A percentile compares a stretch with the other conserved stretches of the same genome.
These are phyloP conservation scores for Neopipo cinnamomea DNA, from an alignment of 2,113 vertebrate species.

Conservation along the genomic window DNA sequence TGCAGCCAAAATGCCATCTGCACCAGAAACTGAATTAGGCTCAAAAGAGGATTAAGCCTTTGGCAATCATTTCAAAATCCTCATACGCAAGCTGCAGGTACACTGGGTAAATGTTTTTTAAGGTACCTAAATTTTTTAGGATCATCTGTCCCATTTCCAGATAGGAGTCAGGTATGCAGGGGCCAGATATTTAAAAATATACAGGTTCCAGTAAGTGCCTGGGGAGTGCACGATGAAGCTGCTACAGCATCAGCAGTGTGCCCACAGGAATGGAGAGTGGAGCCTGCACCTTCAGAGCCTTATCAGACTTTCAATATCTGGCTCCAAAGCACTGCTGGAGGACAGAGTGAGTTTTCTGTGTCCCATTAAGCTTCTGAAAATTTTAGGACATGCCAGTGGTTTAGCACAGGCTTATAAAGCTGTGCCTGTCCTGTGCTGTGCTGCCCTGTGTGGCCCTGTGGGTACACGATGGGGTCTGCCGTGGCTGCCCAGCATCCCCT, in stretches of 20 bases:
- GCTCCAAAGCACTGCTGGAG: background rate
- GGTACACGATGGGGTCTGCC: fast-evolving
- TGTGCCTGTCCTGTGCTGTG: fast-evolving
- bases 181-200: background rate
- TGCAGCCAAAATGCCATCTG: background rate
- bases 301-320: background rate
- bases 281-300: background rate
- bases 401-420: background rate
- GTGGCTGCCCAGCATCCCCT: background rate
- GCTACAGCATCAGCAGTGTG: background rate
- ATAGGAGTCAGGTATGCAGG: background rate
- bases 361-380: background rate
- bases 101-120: background rate
- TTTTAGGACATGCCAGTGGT: background rate
- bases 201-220: background rate
- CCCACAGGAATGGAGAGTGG: background rate
- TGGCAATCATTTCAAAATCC: background rate
- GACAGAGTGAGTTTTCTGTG: background rate
- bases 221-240: background rate
- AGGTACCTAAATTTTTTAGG: background rate
- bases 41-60: background rate
- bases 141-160: background rate
- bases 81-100: background rate
- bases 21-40: background rate
- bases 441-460: fast-evolving